Evolutionary conservation across 2,797 vertebrate genomes (phyloP).

Genomic region (Myotis myotis): DNA sequence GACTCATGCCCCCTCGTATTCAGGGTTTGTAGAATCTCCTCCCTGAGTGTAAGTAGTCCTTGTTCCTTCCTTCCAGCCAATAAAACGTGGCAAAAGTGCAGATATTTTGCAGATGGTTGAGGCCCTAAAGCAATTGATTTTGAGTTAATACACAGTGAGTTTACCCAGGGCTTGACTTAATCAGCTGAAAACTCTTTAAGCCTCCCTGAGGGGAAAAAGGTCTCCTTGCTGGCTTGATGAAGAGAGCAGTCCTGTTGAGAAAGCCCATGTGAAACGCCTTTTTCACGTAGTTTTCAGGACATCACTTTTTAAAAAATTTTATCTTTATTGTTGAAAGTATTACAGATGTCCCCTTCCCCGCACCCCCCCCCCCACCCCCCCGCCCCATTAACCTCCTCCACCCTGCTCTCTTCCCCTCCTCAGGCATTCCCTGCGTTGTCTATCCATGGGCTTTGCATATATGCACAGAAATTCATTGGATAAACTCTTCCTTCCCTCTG

Average conservation of each 20-base stretch:
- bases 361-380: fast-evolving
- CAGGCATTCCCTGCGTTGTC: too few species aligned
- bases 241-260: not conserved
- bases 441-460: too few species aligned
- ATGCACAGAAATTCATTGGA: too few species aligned
- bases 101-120: conserved; percentile 12
- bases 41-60: not conserved
- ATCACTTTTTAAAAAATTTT: not conserved
- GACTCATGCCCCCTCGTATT: not conserved
- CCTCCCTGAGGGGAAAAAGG: not conserved
- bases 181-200: not conserved
- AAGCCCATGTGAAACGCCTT: not conserved
- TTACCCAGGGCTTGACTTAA: not conserved
- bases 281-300: not conserved
- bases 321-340: too few species aligned
- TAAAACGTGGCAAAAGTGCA: not conserved
- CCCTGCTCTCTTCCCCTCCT: too few species aligned
- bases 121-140: conserved; percentile 4
- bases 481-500: too few species aligned
- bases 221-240: not conserved
- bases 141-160: not conserved
- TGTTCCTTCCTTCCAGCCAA: not conserved
- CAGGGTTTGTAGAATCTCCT: not conserved
- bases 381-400: too few species aligned
- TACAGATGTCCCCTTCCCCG: too few species aligned